phyloP scores from a whole-genome alignment of 2,888 invertebrate genomes.

The Lasioglossum calceatum region DNA sequence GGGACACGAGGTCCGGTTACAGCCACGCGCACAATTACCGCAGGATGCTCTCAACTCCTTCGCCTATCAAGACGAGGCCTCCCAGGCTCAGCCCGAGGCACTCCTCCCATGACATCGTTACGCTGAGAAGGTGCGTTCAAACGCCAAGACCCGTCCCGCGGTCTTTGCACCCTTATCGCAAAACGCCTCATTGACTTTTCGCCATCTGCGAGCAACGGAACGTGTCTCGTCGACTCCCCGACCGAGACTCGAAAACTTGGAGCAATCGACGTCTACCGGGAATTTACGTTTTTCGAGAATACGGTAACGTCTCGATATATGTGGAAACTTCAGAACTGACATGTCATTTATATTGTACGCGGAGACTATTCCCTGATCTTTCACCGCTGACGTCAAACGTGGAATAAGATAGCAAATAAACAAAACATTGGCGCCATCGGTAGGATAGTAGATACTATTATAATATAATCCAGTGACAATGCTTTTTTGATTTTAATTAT shows the following conservation, averaged over 20 bases:
- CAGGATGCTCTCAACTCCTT: conserved; percentile 85
- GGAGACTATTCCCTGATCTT: too few relatives aligned
- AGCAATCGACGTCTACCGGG: conserved; percentile 24
- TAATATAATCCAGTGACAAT: too few relatives aligned
- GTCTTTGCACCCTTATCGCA: conserved; percentile 63
- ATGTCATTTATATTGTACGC: too few relatives aligned
- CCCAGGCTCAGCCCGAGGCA: conserved; percentile 84
- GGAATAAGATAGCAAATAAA: too few relatives aligned
- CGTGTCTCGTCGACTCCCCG: not conserved
- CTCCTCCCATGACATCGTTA: conserved; percentile 83
- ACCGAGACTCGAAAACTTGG: conserved; percentile 30
- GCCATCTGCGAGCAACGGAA: conserved; percentile 57
- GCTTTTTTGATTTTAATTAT: too few relatives aligned
- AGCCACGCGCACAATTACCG: conserved; percentile 84
- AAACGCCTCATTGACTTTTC: conserved; percentile 67
- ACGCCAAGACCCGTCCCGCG: conserved; percentile 22
- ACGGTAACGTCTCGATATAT: not conserved
- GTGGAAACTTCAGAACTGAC: too few relatives aligned
- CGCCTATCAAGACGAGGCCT: conserved; percentile 85
- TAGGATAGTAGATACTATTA: too few relatives aligned
- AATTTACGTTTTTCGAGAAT: not conserved
- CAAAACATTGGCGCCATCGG: too few relatives aligned
- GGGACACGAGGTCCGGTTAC: conserved; percentile 84
- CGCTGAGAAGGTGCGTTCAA: conserved; percentile 79
- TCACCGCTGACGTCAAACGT: too few relatives aligned